Conservation (phyloP, 2,797 vertebrate species). For the Rhinophrynus dorsalis region DNA sequence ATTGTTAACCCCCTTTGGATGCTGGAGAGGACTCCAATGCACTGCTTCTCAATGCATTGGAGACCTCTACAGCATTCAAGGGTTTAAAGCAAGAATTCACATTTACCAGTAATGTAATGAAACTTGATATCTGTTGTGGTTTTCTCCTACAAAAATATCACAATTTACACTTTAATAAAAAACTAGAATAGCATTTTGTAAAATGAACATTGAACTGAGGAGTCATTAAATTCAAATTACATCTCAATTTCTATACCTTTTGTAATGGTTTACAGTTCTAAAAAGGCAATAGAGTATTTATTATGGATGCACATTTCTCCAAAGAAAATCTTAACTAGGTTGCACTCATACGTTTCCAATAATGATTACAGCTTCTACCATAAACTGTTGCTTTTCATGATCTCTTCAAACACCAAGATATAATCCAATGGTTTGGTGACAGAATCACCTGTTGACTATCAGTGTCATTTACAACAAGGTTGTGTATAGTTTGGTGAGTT, state of each 20-base stretch:
- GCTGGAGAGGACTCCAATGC: too few relatives aligned
- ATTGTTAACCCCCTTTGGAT: too few relatives aligned
- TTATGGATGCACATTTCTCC: neutral
- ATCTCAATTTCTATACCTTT: neutral
- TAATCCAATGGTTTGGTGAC: neutral
- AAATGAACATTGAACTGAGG: too few relatives aligned
- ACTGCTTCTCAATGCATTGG: too few relatives aligned
- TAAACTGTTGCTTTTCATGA: constrained; percentile 21
- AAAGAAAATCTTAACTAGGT: neutral
- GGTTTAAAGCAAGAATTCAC: too few relatives aligned
- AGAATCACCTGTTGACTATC: neutral
- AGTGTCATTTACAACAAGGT: neutral
- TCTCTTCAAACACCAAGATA: constrained; percentile 6
- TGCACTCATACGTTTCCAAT: neutral
- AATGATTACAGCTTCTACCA: neutral
- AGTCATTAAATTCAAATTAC: neutral
- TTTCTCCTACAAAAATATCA: too few relatives aligned
- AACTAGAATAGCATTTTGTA: too few relatives aligned
- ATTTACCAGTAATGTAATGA: too few relatives aligned
- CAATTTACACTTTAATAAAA: too few relatives aligned
- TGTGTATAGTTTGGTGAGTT: too few relatives aligned
- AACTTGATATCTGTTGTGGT: too few relatives aligned
- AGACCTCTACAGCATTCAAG: too few relatives aligned
- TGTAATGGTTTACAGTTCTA: neutral
- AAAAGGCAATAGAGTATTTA: neutral